Base-by-base conservation (phyloP, 2,797 vertebrate species). In the Psittacula derbiana region DNA sequence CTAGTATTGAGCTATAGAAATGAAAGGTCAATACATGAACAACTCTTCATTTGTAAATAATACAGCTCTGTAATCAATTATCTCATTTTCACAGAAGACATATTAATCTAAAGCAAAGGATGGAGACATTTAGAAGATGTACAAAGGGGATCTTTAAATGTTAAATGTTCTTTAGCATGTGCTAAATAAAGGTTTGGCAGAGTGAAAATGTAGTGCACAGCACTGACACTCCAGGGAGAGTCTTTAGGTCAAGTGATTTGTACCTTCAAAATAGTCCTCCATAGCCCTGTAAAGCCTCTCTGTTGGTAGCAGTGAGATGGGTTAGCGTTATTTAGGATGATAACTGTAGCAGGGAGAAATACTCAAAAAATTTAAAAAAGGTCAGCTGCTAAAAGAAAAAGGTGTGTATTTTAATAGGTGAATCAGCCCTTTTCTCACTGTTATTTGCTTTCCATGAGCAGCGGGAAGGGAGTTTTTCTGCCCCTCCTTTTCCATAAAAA, bases 21-120 rank as follows among this genome's bases (percentile, higher is more conserved):
- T 95, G 94, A 98, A 97, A 97, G 97, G 96, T 97, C 95, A 97
- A 98, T 97, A 90, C 79, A 92, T 71, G 97, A 98, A 96, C 95
- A 97, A 97, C 96, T 95, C 65, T 89, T 95, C 95, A 98, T 97
- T 97, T 97, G 96, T 96, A 98, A 97, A 97, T 97, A 97, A 96
- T 96, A 96, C n/a, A 85, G 93, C 88, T 97, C 96, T 97, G 93
- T 95, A 98, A 97, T 97, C 96, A 98, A 98, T 98, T 97, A 97
- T 97, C 93, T 96, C 80, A 94, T 98, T 98, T 97, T 97, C 94
- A 93, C 90, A 97, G 92, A 96, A 97, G 97, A 96, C 93, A 90
- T 87, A 97, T 97, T 97, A 95, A 97, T 96, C 94, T 95, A 88
- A 95, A 96, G 95, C 95, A 95, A 95, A 96, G 95, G 82, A 96